Percentiles rank a stretch among this genome's conserved stretches.
phyloP scores from a whole-genome alignment of 2,888 invertebrate genomes.

The Hetaerina titia region DNA sequence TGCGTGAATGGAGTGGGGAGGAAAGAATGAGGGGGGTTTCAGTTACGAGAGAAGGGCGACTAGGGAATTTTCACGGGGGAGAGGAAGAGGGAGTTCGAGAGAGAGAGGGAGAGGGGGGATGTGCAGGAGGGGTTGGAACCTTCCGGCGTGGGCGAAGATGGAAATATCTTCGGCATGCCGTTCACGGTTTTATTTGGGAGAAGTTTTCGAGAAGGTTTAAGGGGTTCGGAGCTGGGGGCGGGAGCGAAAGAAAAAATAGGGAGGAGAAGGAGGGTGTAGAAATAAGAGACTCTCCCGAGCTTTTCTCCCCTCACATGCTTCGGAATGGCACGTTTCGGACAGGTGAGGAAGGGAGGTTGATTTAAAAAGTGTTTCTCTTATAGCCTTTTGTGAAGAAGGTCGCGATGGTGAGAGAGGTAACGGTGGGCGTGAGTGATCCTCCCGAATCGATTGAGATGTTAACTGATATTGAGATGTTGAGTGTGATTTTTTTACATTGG shows the following conservation, averaged over 20 bases:
- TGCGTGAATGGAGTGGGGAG: background rate
- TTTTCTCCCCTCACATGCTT: background rate
- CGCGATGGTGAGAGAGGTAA: background rate
- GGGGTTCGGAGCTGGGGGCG: background rate
- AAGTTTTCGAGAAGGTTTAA: background rate
- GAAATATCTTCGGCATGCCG: conserved; percentile 57
- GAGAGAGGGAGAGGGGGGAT: background rate
- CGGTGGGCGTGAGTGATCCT: background rate
- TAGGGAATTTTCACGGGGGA: too few species aligned
- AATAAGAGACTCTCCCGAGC: background rate
- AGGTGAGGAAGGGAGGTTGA: conserved; percentile 18
- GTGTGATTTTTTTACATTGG: background rate
- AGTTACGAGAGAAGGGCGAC: background rate
- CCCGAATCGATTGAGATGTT: background rate
- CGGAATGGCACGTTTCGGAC: background rate
- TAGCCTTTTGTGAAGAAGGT: background rate
- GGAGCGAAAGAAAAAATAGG: background rate
- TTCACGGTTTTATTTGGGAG: conserved; percentile 52
- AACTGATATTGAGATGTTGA: background rate
- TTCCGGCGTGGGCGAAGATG: conserved; percentile 63
- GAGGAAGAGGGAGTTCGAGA: background rate
- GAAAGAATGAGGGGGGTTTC: background rate
- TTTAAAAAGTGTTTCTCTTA: conserved; percentile 27
- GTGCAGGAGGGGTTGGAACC: conserved; percentile 9
- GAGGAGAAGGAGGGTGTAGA: conserved; percentile 34